phyloP scores from a whole-genome alignment of 2,113 vertebrate genomes.

The Tympanuchus pallidicinctus region DNA sequence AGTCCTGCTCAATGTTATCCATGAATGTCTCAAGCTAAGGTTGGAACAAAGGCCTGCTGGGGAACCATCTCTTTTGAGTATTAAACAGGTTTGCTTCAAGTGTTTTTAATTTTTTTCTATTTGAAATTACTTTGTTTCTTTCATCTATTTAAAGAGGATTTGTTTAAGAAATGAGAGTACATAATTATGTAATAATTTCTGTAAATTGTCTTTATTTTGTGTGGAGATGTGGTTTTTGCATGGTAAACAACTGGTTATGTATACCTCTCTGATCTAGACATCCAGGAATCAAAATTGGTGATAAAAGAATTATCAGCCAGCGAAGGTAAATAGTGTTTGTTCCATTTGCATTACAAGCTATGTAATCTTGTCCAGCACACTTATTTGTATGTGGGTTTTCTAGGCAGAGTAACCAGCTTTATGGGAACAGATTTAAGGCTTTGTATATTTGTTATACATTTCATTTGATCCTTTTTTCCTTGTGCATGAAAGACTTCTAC shows the following conservation, averaged over 20 bases:
- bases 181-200: neutral
- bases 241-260: neutral
- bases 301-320: neutral
- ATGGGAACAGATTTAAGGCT: neutral
- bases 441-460: neutral
- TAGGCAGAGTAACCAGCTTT: neutral
- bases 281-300: neutral
- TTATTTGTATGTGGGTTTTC: neutral
- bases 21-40: slow-evolving; percentile 96
- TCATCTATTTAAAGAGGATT: neutral
- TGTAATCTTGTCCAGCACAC: neutral
- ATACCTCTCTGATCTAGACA: neutral
- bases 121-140: neutral
- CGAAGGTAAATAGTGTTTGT: neutral
- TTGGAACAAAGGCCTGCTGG: slow-evolving; percentile 97
- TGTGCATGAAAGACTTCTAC: neutral
- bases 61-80: slow-evolving; percentile 95
- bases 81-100: slow-evolving; percentile 90
- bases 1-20: slow-evolving; percentile 96
- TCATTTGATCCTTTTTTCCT: neutral
- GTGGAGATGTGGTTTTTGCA: neutral
- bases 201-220: neutral
- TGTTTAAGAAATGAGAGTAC: neutral
- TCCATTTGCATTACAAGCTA: neutral
- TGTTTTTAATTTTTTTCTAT: neutral